These are phyloP conservation scores for Noctuana brunneofusca DNA, from an alignment of 2,888 invertebrate species.

Conservation along the genomic window DNA sequence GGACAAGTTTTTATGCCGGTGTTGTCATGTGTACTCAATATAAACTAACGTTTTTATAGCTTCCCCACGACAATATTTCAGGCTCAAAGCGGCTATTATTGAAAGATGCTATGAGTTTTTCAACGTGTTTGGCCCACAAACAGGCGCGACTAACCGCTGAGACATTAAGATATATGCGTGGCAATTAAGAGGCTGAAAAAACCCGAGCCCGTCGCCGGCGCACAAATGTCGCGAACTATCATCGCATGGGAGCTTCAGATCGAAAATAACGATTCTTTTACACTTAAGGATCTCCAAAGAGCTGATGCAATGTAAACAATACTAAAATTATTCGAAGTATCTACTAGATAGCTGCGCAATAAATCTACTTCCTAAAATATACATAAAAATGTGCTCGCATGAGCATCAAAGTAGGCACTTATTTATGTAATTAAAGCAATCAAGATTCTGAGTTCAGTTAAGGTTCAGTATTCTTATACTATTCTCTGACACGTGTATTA, in stretches of 20 bases:
- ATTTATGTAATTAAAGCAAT: too few relatives aligned
- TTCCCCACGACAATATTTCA: constrained; percentile 54
- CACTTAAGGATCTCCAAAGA: constrained; percentile 46
- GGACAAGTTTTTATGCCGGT: constrained; percentile 4
- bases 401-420: too few relatives aligned
- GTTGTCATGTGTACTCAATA: constrained; percentile 41
- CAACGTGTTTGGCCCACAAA: constrained; percentile 48
- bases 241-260: constrained; percentile 65
- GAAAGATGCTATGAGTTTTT: constrained; percentile 51
- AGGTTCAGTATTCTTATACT: too few relatives aligned
- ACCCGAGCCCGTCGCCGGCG: constrained; percentile 48
- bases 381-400: too few relatives aligned
- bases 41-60: constrained; percentile 57
- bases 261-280: constrained; percentile 57
- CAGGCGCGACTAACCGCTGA: constrained; percentile 45
- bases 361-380: too few relatives aligned
- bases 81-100: constrained; percentile 53
- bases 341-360: too few relatives aligned
- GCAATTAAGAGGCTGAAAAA: constrained; percentile 74
- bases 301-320: constrained; percentile 42
- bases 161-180: constrained; percentile 58
- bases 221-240: constrained; percentile 64
- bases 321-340: too few relatives aligned
- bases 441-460: too few relatives aligned
- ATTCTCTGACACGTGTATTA: too few relatives aligned